Evolutionary conservation across 2,113 vertebrate species (phyloP).

Genomic region (Otocyon megalotis): DNA sequence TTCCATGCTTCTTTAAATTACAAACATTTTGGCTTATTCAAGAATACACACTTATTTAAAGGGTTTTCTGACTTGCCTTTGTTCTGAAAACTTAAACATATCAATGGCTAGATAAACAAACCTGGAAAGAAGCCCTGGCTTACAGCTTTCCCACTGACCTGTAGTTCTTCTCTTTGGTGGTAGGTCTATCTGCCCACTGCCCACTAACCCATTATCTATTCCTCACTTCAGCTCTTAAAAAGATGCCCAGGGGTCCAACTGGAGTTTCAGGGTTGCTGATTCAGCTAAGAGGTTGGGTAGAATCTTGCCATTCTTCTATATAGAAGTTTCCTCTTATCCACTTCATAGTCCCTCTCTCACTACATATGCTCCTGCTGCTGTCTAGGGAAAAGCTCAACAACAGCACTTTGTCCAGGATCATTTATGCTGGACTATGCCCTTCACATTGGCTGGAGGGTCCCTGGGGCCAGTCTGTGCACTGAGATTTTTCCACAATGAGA

Average conservation of each 20-base stretch:
- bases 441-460: not conserved
- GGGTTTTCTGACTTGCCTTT: not conserved
- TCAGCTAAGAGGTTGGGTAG: not conserved
- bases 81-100: not conserved
- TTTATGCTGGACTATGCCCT: not conserved
- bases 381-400: not conserved
- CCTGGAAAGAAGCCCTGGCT: not conserved
- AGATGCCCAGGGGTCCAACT: not conserved
- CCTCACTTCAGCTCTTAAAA: not conserved
- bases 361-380: not conserved
- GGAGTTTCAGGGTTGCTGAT: not conserved
- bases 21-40: conserved; percentile 12
- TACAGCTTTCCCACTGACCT: not conserved
- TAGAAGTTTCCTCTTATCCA: not conserved
- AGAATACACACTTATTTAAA: conserved; percentile 40
- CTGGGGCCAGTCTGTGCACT: not conserved
- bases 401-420: not conserved
- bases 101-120: not conserved
- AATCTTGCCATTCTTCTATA: not conserved
- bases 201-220: not conserved
- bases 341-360: not conserved
- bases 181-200: not conserved
- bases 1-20: not conserved
- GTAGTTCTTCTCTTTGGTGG: not conserved
- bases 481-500: conserved; percentile 25